Conservation (phyloP, 2,888 invertebrate genomes). For the Timema cristinae region DNA sequence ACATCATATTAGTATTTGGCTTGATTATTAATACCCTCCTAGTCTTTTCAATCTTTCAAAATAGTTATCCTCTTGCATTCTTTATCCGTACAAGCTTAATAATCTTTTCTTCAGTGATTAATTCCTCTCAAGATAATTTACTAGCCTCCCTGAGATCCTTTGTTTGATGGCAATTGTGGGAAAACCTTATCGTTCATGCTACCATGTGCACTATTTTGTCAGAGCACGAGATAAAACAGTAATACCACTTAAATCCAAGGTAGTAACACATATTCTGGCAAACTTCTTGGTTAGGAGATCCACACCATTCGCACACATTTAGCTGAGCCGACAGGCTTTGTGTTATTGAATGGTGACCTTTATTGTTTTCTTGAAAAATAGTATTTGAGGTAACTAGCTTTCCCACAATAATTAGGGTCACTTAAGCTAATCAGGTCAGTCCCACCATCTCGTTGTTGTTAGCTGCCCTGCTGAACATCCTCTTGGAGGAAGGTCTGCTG, state of each 20-base stretch:
- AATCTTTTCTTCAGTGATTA: too few species aligned
- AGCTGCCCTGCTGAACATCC: neutral
- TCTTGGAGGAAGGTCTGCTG: constrained; percentile 1
- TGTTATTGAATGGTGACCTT: neutral
- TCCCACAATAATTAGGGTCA: neutral
- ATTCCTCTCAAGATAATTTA: too few species aligned
- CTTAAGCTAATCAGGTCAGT: neutral
- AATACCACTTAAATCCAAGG: too few species aligned
- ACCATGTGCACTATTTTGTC: too few species aligned
- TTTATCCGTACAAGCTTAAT: too few species aligned
- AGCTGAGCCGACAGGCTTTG: neutral
- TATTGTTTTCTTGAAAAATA: neutral
- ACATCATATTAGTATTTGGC: neutral
- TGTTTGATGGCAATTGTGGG: too few species aligned
- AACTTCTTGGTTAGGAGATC: too few species aligned
- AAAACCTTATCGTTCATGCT: too few species aligned
- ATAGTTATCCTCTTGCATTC: too few species aligned
- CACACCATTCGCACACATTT: neutral
- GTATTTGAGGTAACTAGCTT: neutral
- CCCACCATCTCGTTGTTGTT: neutral
- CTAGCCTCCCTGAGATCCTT: too few species aligned
- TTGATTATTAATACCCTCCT: neutral
- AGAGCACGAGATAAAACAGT: too few species aligned
- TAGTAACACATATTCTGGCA: too few species aligned
- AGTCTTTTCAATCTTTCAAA: neutral